phyloP scores from a whole-genome alignment of 2,797 vertebrate species.

The Podarcis siculus region DNA sequence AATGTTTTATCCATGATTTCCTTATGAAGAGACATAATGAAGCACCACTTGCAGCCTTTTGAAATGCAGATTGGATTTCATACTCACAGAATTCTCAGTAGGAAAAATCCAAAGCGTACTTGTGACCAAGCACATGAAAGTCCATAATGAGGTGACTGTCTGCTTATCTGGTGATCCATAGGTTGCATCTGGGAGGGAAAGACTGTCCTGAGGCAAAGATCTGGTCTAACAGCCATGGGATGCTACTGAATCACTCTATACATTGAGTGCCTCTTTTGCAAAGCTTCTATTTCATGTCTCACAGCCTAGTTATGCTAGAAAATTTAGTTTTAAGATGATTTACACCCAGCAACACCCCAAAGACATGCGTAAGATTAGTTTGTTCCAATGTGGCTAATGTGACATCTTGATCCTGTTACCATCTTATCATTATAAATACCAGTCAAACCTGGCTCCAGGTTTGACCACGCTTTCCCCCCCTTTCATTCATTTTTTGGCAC shows the following conservation, averaged over 20 bases:
- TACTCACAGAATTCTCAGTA: not conserved
- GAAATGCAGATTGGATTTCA: conserved; percentile 9
- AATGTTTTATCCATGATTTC: conserved; percentile 27
- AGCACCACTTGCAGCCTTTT: conserved; percentile 11
- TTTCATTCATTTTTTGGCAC: not conserved
- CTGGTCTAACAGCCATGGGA: not conserved
- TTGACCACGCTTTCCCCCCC: not conserved
- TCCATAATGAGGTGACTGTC: not conserved
- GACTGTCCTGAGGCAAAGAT: conserved; percentile 17
- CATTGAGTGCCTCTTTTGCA: conserved; percentile 16
- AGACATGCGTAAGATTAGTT: not conserved
- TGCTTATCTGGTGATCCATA: not conserved
- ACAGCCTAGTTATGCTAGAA: not conserved
- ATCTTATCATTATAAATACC: not conserved
- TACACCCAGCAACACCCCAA: not conserved
- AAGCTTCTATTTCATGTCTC: not conserved
- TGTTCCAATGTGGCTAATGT: not conserved
- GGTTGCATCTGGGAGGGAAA: too few relatives aligned
- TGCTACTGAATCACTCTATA: conserved; percentile 2
- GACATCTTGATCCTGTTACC: not conserved
- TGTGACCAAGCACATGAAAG: conserved; percentile 20
- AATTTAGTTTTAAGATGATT: not conserved
- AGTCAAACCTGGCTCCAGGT: not conserved
- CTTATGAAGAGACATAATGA: not conserved
- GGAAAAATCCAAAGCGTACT: conserved; percentile 20